phyloP scores from a whole-genome alignment of 1,140 invertebrate genomes.

The Neodiprion lecontei region DNA sequence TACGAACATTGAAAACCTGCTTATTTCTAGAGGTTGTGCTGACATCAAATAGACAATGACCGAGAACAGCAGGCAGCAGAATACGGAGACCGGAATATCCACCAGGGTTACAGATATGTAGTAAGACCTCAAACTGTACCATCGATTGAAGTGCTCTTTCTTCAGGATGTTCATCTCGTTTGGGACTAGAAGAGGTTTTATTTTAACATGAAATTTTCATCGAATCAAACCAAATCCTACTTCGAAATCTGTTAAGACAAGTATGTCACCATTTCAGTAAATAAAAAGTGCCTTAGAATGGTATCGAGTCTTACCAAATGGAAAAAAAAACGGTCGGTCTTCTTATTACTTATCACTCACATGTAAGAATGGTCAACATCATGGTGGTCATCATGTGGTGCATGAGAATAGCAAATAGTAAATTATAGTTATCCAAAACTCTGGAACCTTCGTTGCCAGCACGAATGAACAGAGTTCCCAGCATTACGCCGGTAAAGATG shows the following conservation, averaged over 20 bases:
- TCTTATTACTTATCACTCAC: conserved; percentile 61
- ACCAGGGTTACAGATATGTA: conserved; percentile 88
- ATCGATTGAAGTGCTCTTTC: conserved; percentile 95
- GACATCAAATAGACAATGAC: conserved; percentile 88
- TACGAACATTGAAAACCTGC: conserved; percentile 84
- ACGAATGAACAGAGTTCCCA: conserved; percentile 75
- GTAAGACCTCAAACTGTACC: conserved; percentile 95
- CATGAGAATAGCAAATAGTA: conserved; percentile 82
- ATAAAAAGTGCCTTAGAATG: conserved; percentile 12
- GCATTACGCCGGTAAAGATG: conserved; percentile 73
- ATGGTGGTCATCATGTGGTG: conserved; percentile 86
- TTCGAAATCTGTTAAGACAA: not conserved
- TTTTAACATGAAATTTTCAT: not conserved
- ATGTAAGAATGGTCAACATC: conserved; percentile 85
- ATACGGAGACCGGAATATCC: conserved; percentile 77
- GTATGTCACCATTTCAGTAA: not conserved
- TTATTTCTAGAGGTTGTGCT: conserved; percentile 78
- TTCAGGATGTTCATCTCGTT: conserved; percentile 88
- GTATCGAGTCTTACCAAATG: not conserved
- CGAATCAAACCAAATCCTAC: not conserved
- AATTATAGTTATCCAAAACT: conserved; percentile 82
- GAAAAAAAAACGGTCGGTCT: too few species aligned
- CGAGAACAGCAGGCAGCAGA: conserved; percentile 80
- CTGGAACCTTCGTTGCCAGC: conserved; percentile 75
- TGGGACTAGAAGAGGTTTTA: conserved; percentile 75